phyloP scores from a whole-genome alignment of 1,140 invertebrate genomes.

The Ips typographus region DNA sequence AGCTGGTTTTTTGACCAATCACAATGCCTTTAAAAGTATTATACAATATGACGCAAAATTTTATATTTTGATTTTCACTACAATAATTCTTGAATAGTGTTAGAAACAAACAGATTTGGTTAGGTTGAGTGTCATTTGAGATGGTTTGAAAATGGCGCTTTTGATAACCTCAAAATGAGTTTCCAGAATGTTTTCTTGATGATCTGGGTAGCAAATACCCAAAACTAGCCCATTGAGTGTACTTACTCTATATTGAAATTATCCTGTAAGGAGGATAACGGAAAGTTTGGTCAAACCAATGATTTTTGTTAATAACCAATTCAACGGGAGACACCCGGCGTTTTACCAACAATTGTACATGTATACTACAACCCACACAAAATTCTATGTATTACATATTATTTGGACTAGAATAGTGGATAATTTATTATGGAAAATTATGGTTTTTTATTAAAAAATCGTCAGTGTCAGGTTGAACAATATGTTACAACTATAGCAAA shows the following conservation, averaged over 20 bases:
- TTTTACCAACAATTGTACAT: constrained; percentile 57
- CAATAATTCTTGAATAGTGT: too few relatives aligned
- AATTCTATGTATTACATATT: constrained; percentile 55
- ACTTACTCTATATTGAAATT: constrained; percentile 31
- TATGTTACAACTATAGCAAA: constrained; percentile 51
- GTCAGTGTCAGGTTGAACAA: constrained; percentile 53
- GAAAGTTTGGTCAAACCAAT: constrained; percentile 44
- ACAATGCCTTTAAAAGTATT: too few relatives aligned
- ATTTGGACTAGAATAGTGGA: constrained; percentile 54
- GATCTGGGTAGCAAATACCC: not conserved
- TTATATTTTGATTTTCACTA: too few relatives aligned
- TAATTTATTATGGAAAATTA: constrained; percentile 49
- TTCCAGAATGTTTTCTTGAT: not conserved
- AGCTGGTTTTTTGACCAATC: too few relatives aligned
- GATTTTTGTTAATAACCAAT: constrained; percentile 39
- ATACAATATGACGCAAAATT: too few relatives aligned
- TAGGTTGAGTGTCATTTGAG: too few relatives aligned
- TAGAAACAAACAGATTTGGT: too few relatives aligned
- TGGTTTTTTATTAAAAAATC: constrained; percentile 47
- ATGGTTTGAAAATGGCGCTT: too few relatives aligned
- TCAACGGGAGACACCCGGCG: constrained; percentile 51
- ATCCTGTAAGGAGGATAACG: constrained; percentile 49
- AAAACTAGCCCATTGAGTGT: constrained; percentile 30
- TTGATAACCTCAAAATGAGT: too few relatives aligned
- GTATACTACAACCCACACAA: constrained; percentile 59